Evolutionary conservation across 2,797 vertebrate genomes (phyloP).

Genomic region (Eulemur mongoz): DNA sequence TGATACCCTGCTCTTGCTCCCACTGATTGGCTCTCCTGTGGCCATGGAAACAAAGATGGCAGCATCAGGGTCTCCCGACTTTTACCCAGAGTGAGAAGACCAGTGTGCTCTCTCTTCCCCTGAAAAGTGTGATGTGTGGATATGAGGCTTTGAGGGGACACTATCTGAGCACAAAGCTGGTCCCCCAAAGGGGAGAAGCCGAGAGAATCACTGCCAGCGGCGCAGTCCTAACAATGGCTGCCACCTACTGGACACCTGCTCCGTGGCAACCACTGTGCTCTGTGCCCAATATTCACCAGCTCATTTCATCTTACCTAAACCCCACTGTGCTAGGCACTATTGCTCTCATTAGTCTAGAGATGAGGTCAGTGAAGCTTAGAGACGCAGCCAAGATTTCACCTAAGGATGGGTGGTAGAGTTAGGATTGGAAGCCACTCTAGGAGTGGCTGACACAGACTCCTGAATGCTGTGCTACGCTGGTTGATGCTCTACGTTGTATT

Average conservation of each 20-base stretch:
- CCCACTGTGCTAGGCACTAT: neutral
- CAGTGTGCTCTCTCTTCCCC: neutral
- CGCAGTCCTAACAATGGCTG: too few species aligned
- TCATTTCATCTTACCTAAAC: neutral
- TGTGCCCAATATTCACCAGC: neutral
- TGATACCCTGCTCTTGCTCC: neutral
- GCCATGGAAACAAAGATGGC: neutral
- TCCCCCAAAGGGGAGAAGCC: neutral
- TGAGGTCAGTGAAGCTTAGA: neutral
- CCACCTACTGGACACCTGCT: neutral
- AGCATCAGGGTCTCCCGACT: neutral
- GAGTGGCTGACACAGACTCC: neutral
- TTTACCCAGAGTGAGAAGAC: neutral
- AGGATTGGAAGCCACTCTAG: neutral
- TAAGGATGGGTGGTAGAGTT: too few species aligned
- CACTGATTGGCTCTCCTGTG: too few species aligned
- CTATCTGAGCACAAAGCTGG: neutral
- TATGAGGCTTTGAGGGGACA: neutral
- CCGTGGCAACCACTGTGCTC: neutral
- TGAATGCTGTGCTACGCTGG: accelerated
- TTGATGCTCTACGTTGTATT: accelerated
- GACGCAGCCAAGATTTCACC: neutral
- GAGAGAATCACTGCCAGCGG: neutral
- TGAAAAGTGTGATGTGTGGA: neutral
- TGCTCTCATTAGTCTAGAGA: neutral